Evolutionary conservation across 2,888 invertebrate species (phyloP).

Genomic region (Oscheius sp.): DNA sequence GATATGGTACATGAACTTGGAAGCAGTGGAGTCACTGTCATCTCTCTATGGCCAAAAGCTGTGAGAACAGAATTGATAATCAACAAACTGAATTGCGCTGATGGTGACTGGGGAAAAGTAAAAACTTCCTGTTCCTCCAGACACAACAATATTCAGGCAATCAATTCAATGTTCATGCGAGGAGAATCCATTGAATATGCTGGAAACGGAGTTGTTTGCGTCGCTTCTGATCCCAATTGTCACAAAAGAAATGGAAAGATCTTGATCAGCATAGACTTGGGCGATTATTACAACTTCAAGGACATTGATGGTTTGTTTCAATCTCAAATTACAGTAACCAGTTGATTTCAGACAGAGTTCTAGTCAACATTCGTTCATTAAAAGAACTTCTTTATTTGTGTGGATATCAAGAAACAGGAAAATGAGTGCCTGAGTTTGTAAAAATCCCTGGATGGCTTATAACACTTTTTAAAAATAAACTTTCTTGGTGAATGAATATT

Average conservation of each 20-base stretch:
- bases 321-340: background rate
- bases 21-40: conserved; percentile 69
- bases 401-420: conserved; percentile 33
- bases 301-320: conserved; percentile 38
- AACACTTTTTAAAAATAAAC: conserved; percentile 42
- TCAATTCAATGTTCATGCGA: conserved; percentile 42
- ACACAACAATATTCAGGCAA: conserved; percentile 38
- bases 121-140: no score
- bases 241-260: conserved; percentile 35
- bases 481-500: background rate
- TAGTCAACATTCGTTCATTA: conserved; percentile 40
- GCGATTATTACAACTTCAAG: conserved; percentile 35
- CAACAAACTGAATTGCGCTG: conserved; percentile 27
- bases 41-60: conserved; percentile 73
- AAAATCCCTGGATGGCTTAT: conserved; percentile 45
- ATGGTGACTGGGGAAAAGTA: conserved; percentile 43
- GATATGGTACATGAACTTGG: conserved; percentile 72
- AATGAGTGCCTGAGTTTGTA: conserved; percentile 38
- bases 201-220: conserved; percentile 37
- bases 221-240: conserved; percentile 32
- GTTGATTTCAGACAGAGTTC: conserved; percentile 38
- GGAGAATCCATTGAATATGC: conserved; percentile 46
- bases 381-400: conserved; percentile 36
- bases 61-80: conserved; percentile 63
- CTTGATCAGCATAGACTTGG: conserved; percentile 39